Evolutionary conservation across 2,113 vertebrate species (phyloP), one percentile per base, ranked within the genome.

Genomic region (Kryptolebias marmoratus): DNA sequence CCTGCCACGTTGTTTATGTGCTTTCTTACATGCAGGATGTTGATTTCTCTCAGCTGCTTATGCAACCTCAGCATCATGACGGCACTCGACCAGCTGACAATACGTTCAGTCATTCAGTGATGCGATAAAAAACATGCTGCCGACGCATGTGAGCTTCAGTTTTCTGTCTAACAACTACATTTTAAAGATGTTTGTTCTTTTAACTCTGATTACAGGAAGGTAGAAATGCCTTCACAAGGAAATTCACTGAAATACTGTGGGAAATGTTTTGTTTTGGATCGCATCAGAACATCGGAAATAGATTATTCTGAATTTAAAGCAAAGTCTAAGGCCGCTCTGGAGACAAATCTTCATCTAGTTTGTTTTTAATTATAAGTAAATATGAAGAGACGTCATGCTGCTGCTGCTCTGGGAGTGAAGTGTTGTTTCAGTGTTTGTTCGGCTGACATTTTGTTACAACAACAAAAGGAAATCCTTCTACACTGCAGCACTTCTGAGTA

Each of bases 11-110:
- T 66, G 47, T 62, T 22, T 48, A 42, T 28, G 3, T 67, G 45
- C 27, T 31, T 61, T 42, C 62, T 60, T 22, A 5, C 15, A 11
- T 55, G 61, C 36, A 63, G 66, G 2, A 71, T 47, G 28, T 14
- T 62, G 68, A 68, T 76, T 82, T 82, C 60, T 69, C 39, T 61
- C 62, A 49, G 75, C 71, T 66, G 55, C 77, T 81, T 87, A 81
- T 64, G 76, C 68, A 87, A 79, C 63, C 39, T 49, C 54, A 74
- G 70, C 22, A 0, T 82, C 68, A 60, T 59, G 60, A 68, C 16
- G 52, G 73, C 83, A 44, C 73, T 56, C 71, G 66, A 49, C 60
- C 77, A 79, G 80, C 80, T 75, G 77, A 79, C 58, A 31, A 45
- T 55, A 70, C 60, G 47, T 30, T 57, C 64, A 10, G 36, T 58